Conservation (phyloP, 2,797 vertebrate genomes). For the Esox lucius region DNA sequence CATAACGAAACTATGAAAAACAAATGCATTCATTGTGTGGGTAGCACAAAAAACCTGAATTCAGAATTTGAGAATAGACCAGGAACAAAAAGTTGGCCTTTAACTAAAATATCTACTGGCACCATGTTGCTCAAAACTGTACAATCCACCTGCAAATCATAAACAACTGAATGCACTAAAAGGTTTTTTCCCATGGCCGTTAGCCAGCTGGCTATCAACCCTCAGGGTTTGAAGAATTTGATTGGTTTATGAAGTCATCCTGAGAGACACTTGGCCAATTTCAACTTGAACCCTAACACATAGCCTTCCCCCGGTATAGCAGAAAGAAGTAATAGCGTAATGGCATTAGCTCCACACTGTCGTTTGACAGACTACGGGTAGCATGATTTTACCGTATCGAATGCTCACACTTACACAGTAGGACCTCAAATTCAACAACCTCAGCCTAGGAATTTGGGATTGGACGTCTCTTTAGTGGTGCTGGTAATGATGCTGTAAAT, state of each 20-base stretch:
- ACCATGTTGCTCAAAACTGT: constrained; percentile 51
- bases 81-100: constrained; percentile 16
- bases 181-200: constrained; percentile 55
- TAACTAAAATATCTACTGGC: constrained; percentile 48
- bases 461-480: neutral
- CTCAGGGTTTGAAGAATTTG: constrained; percentile 53
- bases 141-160: constrained; percentile 73
- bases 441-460: neutral
- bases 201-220: constrained; percentile 56
- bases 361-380: neutral
- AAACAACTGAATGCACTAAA: constrained; percentile 61
- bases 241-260: constrained; percentile 55
- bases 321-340: neutral
- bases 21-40: neutral
- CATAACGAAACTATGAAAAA: neutral
- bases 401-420: neutral
- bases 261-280: constrained; percentile 38
- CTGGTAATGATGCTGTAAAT: neutral
- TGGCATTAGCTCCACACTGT: neutral
- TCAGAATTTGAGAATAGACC: constrained; percentile 20
- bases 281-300: neutral
- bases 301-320: neutral
- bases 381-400: neutral
- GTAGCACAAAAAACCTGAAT: neutral
- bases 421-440: neutral